These are phyloP conservation scores for Limnephilus marmoratus DNA, from an alignment of 2,888 invertebrate genomes.

Conservation along the genomic window DNA sequence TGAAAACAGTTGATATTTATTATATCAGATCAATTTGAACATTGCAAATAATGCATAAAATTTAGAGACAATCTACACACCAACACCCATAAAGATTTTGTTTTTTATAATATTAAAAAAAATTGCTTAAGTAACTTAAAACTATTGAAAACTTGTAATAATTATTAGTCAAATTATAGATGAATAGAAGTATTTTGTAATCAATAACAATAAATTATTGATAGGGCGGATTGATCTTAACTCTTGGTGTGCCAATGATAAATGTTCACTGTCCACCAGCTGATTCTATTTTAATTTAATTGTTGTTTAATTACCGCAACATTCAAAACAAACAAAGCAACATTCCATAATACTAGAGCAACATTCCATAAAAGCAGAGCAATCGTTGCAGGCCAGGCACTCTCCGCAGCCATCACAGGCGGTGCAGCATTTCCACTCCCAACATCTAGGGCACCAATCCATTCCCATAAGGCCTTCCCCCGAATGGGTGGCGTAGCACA, in stretches of 20 bases:
- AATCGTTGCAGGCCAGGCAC: not conserved
- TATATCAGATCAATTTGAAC: no score
- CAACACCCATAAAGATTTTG: not conserved
- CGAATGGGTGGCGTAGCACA: conserved; percentile 20
- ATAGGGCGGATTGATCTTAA: not conserved
- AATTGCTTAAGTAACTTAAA: not conserved
- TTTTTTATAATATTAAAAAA: not conserved
- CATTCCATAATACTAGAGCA: not conserved
- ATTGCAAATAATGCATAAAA: not conserved
- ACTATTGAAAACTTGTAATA: not conserved
- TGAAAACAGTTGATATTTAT: no score
- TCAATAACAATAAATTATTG: not conserved
- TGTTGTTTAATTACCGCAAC: not conserved
- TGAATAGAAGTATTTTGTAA: no score
- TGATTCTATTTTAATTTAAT: not conserved
- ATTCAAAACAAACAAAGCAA: not conserved
- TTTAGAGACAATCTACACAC: not conserved
- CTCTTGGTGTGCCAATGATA: no score
- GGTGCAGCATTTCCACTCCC: not conserved
- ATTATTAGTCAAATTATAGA: no score
- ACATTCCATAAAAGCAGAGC: not conserved
- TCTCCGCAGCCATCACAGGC: conserved; percentile 24
- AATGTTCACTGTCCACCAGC: no score
- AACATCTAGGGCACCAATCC: not conserved
- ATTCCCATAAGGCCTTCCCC: not conserved